Conservation (phyloP, 2,797 vertebrate species). For the Botia almorhae region DNA sequence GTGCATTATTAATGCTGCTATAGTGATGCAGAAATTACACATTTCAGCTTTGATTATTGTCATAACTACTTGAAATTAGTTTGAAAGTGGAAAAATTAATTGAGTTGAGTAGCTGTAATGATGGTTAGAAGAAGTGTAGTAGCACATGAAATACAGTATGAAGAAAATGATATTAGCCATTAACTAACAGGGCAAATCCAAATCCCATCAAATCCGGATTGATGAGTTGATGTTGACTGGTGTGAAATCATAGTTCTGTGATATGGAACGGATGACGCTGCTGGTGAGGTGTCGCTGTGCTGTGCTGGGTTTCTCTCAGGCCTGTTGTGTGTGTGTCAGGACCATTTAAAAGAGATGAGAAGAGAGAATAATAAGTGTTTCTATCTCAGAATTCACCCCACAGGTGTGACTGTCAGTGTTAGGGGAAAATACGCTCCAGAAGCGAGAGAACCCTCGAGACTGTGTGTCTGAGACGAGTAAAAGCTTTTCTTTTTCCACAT, state of each 20-base stretch:
- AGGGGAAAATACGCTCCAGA: neutral
- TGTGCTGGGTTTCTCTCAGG: conserved; percentile 1
- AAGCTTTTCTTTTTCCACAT: neutral
- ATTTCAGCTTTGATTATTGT: too few species aligned
- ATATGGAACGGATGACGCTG: neutral
- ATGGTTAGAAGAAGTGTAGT: too few species aligned
- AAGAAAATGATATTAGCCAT: too few species aligned
- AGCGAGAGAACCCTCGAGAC: neutral
- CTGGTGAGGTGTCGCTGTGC: neutral
- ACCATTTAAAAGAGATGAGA: conserved; percentile 11
- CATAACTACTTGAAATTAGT: too few species aligned
- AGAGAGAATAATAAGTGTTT: neutral
- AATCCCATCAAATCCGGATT: too few species aligned
- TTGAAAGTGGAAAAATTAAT: too few species aligned
- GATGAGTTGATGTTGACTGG: neutral
- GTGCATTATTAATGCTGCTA: too few species aligned
- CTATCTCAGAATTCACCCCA: neutral
- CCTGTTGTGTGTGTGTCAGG: conserved; percentile 16
- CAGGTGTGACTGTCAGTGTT: neutral
- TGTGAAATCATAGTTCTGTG: neutral
- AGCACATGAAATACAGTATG: too few species aligned
- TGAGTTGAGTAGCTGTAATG: too few species aligned
- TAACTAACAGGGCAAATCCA: too few species aligned
- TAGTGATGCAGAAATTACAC: too few species aligned
- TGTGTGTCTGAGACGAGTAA: conserved; percentile 2